These are phyloP conservation scores for Patiria pectinifera DNA, from an alignment of 53 echinoderm and acorn worm species.

Conservation along the genomic window DNA sequence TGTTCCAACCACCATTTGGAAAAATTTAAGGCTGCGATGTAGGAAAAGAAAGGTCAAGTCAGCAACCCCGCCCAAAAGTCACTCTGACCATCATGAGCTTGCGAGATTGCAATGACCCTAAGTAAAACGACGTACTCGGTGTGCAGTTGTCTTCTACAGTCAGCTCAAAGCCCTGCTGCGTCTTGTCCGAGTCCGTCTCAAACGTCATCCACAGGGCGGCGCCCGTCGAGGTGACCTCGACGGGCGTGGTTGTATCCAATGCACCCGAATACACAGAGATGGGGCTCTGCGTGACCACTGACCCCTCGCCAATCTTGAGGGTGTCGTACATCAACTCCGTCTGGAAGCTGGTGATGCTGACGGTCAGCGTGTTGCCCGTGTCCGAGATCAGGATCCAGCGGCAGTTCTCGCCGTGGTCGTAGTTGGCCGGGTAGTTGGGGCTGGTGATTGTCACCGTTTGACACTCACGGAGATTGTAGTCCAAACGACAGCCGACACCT, in stretches of 20 bases:
- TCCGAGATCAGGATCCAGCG: slow-evolving; percentile 57
- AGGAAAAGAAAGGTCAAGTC: too few species aligned
- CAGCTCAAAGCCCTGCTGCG: slow-evolving; percentile 26
- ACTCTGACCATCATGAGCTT: too few species aligned
- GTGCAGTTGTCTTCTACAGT: slow-evolving; percentile 19
- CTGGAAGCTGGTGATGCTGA: slow-evolving; percentile 29
- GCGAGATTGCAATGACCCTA: not conserved
- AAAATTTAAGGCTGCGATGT: too few species aligned
- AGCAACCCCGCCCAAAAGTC: too few species aligned
- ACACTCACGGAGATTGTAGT: slow-evolving; percentile 51
- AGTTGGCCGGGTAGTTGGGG: slow-evolving; percentile 54
- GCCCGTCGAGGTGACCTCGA: not conserved
- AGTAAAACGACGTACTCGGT: not conserved
- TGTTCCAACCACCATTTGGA: too few species aligned
- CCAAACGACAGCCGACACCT: slow-evolving; percentile 58
- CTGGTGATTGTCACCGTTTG: slow-evolving; percentile 43
- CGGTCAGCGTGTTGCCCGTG: slow-evolving; percentile 22
- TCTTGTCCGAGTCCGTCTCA: slow-evolving; percentile 19
- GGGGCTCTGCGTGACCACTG: not conserved
- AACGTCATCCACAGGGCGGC: slow-evolving; percentile 54
- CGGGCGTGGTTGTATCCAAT: not conserved
- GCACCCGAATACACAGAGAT: not conserved
- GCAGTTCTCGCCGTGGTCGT: slow-evolving; percentile 32
- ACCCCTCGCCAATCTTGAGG: slow-evolving; percentile 45
- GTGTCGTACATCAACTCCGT: slow-evolving; percentile 14